These are phyloP conservation scores for Drosophila nigromelanica DNA, from an alignment of 1,140 invertebrate genomes.

Conservation along the genomic window DNA sequence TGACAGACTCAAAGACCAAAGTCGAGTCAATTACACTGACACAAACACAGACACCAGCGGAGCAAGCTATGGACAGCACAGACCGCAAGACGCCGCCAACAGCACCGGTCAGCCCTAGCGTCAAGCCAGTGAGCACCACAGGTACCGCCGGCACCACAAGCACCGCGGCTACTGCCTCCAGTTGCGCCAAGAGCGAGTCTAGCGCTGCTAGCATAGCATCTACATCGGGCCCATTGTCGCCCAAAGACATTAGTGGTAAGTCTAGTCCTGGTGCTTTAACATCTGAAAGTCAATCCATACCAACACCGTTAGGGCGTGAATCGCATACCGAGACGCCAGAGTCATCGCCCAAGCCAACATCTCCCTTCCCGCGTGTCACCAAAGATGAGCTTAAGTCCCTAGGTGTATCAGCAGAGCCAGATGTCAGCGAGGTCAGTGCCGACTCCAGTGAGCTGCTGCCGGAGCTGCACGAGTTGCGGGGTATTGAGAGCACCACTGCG, in stretches of 20 bases:
- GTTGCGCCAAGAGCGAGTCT: slow-evolving; percentile 51
- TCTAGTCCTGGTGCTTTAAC: slow-evolving; percentile 80
- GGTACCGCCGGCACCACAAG: slow-evolving; percentile 17
- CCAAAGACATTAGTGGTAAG: slow-evolving; percentile 81
- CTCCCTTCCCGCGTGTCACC: slow-evolving; percentile 78
- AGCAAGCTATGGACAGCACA: slow-evolving; percentile 21
- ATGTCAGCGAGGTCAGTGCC: slow-evolving; percentile 17
- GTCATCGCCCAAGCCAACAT: slow-evolving; percentile 82
- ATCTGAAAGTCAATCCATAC: slow-evolving; percentile 83
- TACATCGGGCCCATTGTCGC: slow-evolving; percentile 72
- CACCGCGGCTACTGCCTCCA: neutral
- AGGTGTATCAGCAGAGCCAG: slow-evolving; percentile 19
- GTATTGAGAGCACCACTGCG: slow-evolving; percentile 75
- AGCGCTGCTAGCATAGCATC: slow-evolving; percentile 66
- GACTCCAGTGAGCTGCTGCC: slow-evolving; percentile 44
- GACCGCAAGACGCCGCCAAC: slow-evolving; percentile 81
- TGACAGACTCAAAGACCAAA: slow-evolving; percentile 49
- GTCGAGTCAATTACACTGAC: slow-evolving; percentile 68
- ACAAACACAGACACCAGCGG: slow-evolving; percentile 53
- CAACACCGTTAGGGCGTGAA: slow-evolving; percentile 75
- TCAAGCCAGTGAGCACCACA: slow-evolving; percentile 46
- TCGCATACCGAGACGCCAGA: slow-evolving; percentile 80
- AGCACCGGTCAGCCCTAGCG: slow-evolving; percentile 77
- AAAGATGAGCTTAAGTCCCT: slow-evolving; percentile 75
- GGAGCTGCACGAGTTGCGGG: slow-evolving; percentile 72